phyloP scores from a whole-genome alignment of 1,140 invertebrate species.

The Tetraneura akinire region DNA sequence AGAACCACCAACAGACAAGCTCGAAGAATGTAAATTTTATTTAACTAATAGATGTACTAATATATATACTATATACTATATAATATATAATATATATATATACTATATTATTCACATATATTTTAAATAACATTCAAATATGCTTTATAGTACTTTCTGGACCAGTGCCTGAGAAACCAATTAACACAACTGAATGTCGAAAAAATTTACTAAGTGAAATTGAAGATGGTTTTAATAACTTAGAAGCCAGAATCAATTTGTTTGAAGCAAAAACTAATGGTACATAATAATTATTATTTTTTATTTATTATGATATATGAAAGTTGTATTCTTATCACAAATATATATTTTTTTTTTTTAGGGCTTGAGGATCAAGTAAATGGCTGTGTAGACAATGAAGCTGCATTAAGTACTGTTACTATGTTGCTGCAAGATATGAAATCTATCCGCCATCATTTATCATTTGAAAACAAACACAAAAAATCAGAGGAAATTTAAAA shows the following conservation, averaged over 20 bases:
- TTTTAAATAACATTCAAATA: too few species aligned
- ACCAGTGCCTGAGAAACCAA: slow-evolving; percentile 78
- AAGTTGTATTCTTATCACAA: neutral
- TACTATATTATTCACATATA: slow-evolving; percentile 42
- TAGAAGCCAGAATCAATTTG: slow-evolving; percentile 71
- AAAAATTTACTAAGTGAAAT: slow-evolving; percentile 77
- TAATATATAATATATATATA: neutral
- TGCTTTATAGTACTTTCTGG: slow-evolving; percentile 54
- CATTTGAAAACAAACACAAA: slow-evolving; percentile 27
- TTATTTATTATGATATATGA: too few species aligned
- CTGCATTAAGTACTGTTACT: slow-evolving; percentile 15
- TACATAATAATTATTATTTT: too few species aligned
- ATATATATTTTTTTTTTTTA: neutral
- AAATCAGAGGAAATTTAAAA: slow-evolving; percentile 1
- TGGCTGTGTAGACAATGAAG: slow-evolving; percentile 36
- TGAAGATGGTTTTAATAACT: slow-evolving; percentile 70
- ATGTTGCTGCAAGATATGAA: slow-evolving; percentile 30
- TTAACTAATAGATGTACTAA: too few species aligned
- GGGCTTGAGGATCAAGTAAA: slow-evolving; percentile 43
- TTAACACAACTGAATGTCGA: slow-evolving; percentile 76
- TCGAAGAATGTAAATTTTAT: slow-evolving; percentile 47
- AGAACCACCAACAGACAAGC: slow-evolving; percentile 20
- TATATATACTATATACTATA: too few species aligned
- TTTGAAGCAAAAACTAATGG: slow-evolving; percentile 78
- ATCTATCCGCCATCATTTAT: neutral